A percentile compares a stretch with the other conserved stretches of the same genome.
Conservation (phyloP, 1,140 invertebrate species). For the Sogatella furcifera region DNA sequence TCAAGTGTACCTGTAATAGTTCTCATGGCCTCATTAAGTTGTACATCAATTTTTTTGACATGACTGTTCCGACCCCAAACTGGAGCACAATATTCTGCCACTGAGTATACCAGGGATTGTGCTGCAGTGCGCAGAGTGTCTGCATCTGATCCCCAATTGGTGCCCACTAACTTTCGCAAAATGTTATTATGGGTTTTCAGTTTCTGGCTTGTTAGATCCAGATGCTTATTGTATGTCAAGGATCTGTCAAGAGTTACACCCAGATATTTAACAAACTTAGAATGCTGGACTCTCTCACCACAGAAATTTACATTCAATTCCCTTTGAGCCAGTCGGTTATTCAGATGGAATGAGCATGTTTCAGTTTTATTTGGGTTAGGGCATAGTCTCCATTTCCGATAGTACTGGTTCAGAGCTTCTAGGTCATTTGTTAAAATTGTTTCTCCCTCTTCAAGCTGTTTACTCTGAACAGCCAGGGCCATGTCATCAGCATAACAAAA, state of each 20-base stretch:
- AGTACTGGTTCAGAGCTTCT: slow-evolving; percentile 3
- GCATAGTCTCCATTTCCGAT: background rate
- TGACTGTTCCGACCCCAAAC: background rate
- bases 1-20: slow-evolving; percentile 11
- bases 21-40: background rate
- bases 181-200: slow-evolving; percentile 11
- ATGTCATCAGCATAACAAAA: no score
- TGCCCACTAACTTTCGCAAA: slow-evolving; percentile 5
- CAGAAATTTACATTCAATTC: no score
- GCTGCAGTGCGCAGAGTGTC: no score
- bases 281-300: slow-evolving; percentile 3
- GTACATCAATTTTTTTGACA: background rate
- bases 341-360: slow-evolving; percentile 6
- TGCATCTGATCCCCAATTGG: background rate
- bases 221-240: no score
- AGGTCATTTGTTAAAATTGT: background rate
- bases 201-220: slow-evolving; percentile 1
- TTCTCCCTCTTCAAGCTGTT: no score
- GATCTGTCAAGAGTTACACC: slow-evolving; percentile 8
- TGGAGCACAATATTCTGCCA: no score
- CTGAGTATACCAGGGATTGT: no score
- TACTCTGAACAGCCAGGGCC: no score
- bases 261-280: slow-evolving; percentile 10
- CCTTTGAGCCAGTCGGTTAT: no score
- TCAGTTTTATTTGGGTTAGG: slow-evolving; percentile 14